Base-by-base conservation (phyloP, 2,888 invertebrate species). In the Lochmaea crataegi region DNA sequence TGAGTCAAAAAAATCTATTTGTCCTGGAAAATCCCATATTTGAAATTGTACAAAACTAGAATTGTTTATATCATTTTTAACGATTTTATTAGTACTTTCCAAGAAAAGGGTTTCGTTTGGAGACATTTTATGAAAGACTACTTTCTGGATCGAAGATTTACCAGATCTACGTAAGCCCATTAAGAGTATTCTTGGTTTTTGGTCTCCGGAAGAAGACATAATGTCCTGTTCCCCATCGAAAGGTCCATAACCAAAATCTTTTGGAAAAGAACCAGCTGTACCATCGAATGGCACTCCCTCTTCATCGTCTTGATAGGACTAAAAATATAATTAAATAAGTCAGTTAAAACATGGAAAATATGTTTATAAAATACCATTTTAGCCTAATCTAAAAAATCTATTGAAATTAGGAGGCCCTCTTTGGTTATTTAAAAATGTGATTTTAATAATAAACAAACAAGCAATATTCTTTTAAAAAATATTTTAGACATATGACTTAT, bases 71-170 rank as follows among this genome's bases (percentile, higher is more conserved):
- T 98, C 98, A 88, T 99, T 98, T 88, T 98, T 98, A 3, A 97
- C 96, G 80, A 99, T 97, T 90, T 99, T 97, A 86, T 97, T 98
- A 65, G 99, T 99, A 78, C 98, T 98, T 87, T 99, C 99, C 77
- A 99, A 89, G 86, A 99, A 99, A 69, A 99, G 89, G 0, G 99
- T 99, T 88, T 99, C 99, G 88, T 99, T 99, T 1, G 99, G 99
- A 2, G 99, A 98, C 97, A 99, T 99, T 89, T 99, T 99, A 87
- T 99, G 99, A 86, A 99, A 99, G n/a, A 99, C 99, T 5, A 99
- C 99, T 90, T 99, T 99, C 86, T 98, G 97, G 84, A 99, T 99
- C 0, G 99, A 99, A 67, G 99, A 98, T 87, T 99, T 99, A 64
- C 99, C 99, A 83, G 98, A 98, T 86, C 99, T 93, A 85, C 97